Base-by-base conservation (phyloP, 2,113 vertebrate species). In the Mastomys natalensis region DNA sequence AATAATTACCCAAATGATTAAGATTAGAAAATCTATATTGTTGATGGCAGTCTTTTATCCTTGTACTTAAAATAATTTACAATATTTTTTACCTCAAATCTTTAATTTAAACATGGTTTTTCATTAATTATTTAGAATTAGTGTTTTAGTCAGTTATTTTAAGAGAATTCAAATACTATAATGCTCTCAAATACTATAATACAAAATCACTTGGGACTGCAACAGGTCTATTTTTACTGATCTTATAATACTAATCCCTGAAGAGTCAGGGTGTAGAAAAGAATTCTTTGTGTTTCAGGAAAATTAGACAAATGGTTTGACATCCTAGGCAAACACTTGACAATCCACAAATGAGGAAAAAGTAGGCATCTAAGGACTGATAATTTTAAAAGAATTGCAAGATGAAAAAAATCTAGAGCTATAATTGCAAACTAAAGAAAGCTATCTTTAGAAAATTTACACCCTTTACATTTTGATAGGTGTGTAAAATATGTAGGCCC, bases 331-430 rank as follows among this genome's bases (percentile, higher is more conserved):
- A 94, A 94, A 70, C 53, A 91, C 13, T 86, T 88, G 76, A 92
- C 21, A 77, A 86, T 88, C 64, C 26, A 55, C 76, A 77, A 64
- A 85, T 60, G 72, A 90, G 5, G 31, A 87, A 22, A 66, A 21
- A 89, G 2, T 12, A 81, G 40, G 24, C 86, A 12, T 58, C 82
- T 51, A 85, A 95, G n/a, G 45, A 94, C 77, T 51, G n/a, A 31
- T 85, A 88, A 15, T 66, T 96, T 43, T 88, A 8, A 95, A 87
- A 85, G 45, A 90, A 68, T 1, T 0, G 19, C 5, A 81, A 81
- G n/a, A 70, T 66, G 17, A 95, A 91, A 96, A 95, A 96, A 95
- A 70, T 92, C 43, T 90, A 70, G 31, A 29, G 51, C 37, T 86
- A n/a, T n/a, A 78, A 90, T 89, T 88, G 15, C 24, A 91, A 87